A percentile compares a stretch with the other conserved stretches of the same genome.
phyloP scores from a whole-genome alignment of 2,797 vertebrate genomes.

The Chromobotia macracanthus region DNA sequence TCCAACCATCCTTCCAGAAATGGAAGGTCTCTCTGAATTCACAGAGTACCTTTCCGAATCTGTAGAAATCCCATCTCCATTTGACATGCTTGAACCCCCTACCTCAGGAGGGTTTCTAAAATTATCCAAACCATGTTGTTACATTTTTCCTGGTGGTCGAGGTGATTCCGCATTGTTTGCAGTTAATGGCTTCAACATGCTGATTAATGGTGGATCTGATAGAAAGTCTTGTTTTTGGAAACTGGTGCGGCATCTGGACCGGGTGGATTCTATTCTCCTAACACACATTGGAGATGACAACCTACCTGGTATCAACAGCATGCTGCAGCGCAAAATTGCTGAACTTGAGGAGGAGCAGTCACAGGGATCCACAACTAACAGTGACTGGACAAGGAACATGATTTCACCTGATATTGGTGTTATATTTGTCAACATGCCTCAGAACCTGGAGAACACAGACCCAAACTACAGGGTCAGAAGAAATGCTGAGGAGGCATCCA shows the following conservation, averaged over 20 bases:
- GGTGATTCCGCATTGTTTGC: slow-evolving; percentile 96
- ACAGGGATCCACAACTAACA: slow-evolving; percentile 92
- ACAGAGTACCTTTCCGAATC: slow-evolving; percentile 97
- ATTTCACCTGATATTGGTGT: slow-evolving; percentile 96
- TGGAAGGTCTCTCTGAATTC: slow-evolving; percentile 98
- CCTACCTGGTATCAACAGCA: slow-evolving; percentile 94
- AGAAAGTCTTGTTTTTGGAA: slow-evolving; percentile 98
- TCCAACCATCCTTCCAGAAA: slow-evolving; percentile 89
- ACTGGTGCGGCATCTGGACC: slow-evolving; percentile 92
- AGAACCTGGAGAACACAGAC: slow-evolving; percentile 85
- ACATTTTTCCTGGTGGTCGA: slow-evolving; percentile 93
- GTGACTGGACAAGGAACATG: slow-evolving; percentile 97
- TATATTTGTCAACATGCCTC: slow-evolving; percentile 93
- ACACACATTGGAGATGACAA: slow-evolving; percentile 96
- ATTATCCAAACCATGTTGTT: slow-evolving; percentile 97
- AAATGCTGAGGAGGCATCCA: slow-evolving; percentile 88
- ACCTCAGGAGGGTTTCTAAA: slow-evolving; percentile 96
- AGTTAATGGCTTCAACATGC: slow-evolving; percentile 98
- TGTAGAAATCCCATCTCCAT: slow-evolving; percentile 93
- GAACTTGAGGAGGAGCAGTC: slow-evolving; percentile 95
- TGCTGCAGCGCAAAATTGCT: slow-evolving; percentile 92
- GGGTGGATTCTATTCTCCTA: slow-evolving; percentile 94
- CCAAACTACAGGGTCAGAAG: slow-evolving; percentile 84
- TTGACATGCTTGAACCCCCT: slow-evolving; percentile 94
- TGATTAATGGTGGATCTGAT: slow-evolving; percentile 95